These are phyloP conservation scores for Bombylius major DNA, from an alignment of 2,888 invertebrate species.

Conservation along the genomic window DNA sequence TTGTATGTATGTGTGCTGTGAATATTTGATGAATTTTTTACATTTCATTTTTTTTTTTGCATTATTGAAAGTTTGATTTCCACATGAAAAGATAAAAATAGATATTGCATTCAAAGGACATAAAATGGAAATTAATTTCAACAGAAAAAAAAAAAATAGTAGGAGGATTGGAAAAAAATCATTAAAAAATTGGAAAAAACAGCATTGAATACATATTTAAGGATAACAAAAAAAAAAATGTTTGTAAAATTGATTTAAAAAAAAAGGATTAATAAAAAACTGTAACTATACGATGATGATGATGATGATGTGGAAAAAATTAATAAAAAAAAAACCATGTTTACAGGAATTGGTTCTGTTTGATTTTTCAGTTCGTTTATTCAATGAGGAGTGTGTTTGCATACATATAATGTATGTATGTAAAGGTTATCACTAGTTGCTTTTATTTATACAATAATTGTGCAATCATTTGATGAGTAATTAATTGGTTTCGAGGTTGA, in stretches of 20 bases:
- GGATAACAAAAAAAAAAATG: no score
- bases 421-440: conserved; percentile 3
- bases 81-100: conserved; percentile 4
- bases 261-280: no score
- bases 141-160: background rate
- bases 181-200: no score
- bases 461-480: conserved; percentile 7
- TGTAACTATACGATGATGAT: no score
- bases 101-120: background rate
- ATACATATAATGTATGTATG: background rate
- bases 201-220: no score
- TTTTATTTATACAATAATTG: background rate
- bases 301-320: no score
- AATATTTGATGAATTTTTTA: background rate
- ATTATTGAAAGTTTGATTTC: conserved; percentile 3
- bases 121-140: background rate
- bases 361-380: conserved; percentile 7
- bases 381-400: background rate
- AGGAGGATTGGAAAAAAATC: background rate
- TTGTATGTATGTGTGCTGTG: conserved; percentile 1
- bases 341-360: background rate
- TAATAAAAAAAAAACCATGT: no score
- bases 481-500: conserved; percentile 2
- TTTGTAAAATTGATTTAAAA: no score
- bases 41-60: background rate